Evolutionary conservation across 30 jellyfish, hydroid and myxozoan genomes (phyloP).

Genomic region (Nemopilema nomurai): DNA sequence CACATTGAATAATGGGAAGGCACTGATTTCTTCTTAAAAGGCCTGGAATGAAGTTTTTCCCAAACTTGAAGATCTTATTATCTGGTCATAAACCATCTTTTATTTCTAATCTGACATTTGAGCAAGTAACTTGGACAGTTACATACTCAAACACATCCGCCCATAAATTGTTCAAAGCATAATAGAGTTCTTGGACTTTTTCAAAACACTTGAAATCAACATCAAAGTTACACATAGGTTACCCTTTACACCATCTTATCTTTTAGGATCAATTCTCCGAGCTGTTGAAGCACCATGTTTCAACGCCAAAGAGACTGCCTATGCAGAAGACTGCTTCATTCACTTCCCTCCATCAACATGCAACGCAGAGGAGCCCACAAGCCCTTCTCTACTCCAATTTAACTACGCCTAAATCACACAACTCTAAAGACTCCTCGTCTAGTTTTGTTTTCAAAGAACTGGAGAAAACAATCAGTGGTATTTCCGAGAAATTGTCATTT

Average conservation of each 20-base stretch:
- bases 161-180: background rate
- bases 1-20: too few relatives aligned
- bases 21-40: background rate
- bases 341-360: background rate
- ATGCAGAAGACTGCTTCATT: background rate
- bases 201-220: too few relatives aligned
- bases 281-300: slow-evolving; percentile 13
- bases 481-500: slow-evolving; percentile 61
- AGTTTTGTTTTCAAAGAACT: slow-evolving; percentile 36
- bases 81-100: too few relatives aligned
- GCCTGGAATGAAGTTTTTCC: background rate
- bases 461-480: slow-evolving; percentile 40
- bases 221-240: too few relatives aligned
- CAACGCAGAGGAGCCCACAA: background rate
- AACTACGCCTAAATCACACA: background rate
- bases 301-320: background rate
- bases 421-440: background rate
- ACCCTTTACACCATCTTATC: background rate
- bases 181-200: background rate
- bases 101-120: too few relatives aligned
- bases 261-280: slow-evolving; percentile 27
- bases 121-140: too few relatives aligned
- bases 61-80: too few relatives aligned
- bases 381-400: background rate
- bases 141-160: too few relatives aligned